These are phyloP conservation scores for Platycercus adscitus DNA, from an alignment of 2,113 vertebrate genomes.

Conservation along the genomic window DNA sequence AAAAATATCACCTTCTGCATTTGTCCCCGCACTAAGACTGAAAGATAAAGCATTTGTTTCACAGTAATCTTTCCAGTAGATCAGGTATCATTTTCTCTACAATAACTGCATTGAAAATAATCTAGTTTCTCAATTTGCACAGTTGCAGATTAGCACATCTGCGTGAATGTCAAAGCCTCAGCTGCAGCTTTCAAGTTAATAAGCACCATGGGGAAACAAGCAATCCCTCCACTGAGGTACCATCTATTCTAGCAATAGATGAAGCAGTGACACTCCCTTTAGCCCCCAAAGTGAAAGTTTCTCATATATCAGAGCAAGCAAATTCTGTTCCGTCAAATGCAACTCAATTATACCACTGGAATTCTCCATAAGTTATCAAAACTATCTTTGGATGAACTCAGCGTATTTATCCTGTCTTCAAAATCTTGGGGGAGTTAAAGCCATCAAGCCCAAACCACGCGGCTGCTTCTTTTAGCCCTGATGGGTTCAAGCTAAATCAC, in stretches of 20 bases:
- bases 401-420: not conserved
- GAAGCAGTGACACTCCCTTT: not conserved
- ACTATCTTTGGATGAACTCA: not conserved
- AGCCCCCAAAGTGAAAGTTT: not conserved
- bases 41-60: not conserved
- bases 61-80: slow-evolving; percentile 15
- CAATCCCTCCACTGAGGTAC: not conserved
- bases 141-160: slow-evolving; percentile 38
- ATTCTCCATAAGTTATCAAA: not conserved
- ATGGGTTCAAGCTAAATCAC: slow-evolving; percentile 20
- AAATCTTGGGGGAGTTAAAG: not conserved
- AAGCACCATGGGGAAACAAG: slow-evolving; percentile 46
- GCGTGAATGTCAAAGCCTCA: slow-evolving; percentile 23
- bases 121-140: not conserved
- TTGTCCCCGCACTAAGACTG: not conserved
- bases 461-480: not conserved
- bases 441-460: not conserved
- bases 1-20: not conserved
- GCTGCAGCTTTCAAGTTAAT: slow-evolving; percentile 58
- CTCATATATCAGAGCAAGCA: not conserved
- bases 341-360: not conserved
- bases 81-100: not conserved
- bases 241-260: not conserved
- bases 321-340: not conserved
- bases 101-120: slow-evolving; percentile 17